phyloP scores from a whole-genome alignment of 2,888 invertebrate species.

The Eupeodes latifasciatus region DNA sequence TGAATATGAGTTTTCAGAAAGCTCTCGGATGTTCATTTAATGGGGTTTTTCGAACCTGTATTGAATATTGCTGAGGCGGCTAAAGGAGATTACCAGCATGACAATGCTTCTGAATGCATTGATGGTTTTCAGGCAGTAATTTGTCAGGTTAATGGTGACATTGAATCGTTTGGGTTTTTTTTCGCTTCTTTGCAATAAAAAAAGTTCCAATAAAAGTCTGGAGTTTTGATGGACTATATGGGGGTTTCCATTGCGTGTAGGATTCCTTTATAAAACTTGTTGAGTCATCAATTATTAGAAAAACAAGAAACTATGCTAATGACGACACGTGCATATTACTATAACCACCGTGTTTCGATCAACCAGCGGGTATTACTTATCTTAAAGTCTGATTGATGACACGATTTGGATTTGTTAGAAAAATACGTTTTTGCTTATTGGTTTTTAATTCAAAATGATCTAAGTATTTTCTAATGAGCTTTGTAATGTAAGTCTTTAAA shows the following conservation, averaged over 20 bases:
- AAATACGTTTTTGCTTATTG: too few species aligned
- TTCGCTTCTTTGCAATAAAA: neutral
- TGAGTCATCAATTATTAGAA: constrained; percentile 43
- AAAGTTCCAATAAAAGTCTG: constrained; percentile 35
- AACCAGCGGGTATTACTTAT: too few species aligned
- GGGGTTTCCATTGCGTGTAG: constrained; percentile 18
- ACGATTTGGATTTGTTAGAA: too few species aligned
- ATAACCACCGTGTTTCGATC: neutral
- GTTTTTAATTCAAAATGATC: too few species aligned
- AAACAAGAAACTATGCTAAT: constrained; percentile 5
- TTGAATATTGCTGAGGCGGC: constrained; percentile 26
- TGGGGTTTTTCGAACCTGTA: constrained; percentile 53
- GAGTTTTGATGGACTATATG: neutral
- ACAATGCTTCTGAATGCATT: constrained; percentile 52
- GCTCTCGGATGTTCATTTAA: constrained; percentile 55
- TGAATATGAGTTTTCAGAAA: constrained; percentile 44
- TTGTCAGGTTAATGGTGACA: constrained; percentile 55
- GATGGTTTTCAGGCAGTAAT: constrained; percentile 55
- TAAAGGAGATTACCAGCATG: constrained; percentile 33
- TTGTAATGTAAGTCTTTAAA: too few species aligned
- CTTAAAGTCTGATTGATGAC: too few species aligned
- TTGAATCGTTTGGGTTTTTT: constrained; percentile 9
- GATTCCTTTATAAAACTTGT: constrained; percentile 2
- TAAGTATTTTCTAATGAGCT: too few species aligned
- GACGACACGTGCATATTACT: neutral